Evolutionary conservation across 2,113 vertebrate species (phyloP).

Genomic region (Bettongia penicillata): DNA sequence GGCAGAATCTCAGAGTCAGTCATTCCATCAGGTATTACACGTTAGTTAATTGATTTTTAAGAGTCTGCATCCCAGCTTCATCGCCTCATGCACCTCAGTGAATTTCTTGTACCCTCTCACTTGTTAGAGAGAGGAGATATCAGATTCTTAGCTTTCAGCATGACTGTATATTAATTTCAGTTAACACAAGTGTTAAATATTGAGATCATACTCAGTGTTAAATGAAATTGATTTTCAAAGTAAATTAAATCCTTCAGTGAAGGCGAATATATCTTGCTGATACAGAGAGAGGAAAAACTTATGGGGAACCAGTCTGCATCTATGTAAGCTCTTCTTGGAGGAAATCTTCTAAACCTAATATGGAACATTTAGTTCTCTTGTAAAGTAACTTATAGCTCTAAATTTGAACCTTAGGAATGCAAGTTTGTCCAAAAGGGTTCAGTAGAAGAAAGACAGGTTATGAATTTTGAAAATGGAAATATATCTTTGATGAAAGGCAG

Average conservation of each 20-base stretch:
- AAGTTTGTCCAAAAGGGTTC: background rate
- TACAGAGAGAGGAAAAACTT: slow-evolving; percentile 36
- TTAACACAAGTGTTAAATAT: slow-evolving; percentile 64
- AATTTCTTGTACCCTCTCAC: slow-evolving; percentile 50
- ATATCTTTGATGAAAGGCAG: background rate
- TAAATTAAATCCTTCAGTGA: slow-evolving; percentile 58
- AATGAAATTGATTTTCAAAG: slow-evolving; percentile 64
- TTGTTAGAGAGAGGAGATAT: slow-evolving; percentile 27
- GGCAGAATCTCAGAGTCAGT: slow-evolving; percentile 6
- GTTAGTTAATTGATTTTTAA: slow-evolving; percentile 49
- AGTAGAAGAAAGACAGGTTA: background rate
- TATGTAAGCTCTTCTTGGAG: slow-evolving; percentile 7
- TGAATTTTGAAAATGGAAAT: slow-evolving; percentile 27
- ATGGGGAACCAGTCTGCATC: background rate
- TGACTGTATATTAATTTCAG: slow-evolving; percentile 47
- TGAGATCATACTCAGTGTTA: slow-evolving; percentile 50
- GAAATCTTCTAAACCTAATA: slow-evolving; percentile 10
- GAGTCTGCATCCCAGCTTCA: slow-evolving; percentile 33
- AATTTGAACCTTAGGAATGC: background rate
- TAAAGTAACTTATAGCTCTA: background rate
- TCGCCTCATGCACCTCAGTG: slow-evolving; percentile 21
- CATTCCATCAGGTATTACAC: slow-evolving; percentile 27
- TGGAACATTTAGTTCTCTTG: background rate
- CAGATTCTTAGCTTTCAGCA: slow-evolving; percentile 44
- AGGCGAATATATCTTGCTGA: slow-evolving; percentile 26